Percentiles rank a stretch among this genome's conserved stretches.
phyloP scores from a whole-genome alignment of 2,888 invertebrate species.

The Aelia acuminata region DNA sequence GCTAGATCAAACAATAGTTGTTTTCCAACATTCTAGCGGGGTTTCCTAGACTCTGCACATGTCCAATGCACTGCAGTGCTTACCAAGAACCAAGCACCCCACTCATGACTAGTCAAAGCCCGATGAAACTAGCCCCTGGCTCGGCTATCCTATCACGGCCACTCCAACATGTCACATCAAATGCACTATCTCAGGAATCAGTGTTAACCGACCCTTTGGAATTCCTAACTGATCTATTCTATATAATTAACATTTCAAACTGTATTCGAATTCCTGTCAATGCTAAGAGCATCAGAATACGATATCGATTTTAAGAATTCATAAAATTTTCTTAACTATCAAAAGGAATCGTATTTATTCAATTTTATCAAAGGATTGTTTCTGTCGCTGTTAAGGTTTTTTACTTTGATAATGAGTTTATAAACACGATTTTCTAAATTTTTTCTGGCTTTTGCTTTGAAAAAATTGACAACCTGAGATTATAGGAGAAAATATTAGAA shows the following conservation, averaged over 20 bases:
- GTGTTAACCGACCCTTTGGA: not conserved
- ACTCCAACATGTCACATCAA: conserved; percentile 35
- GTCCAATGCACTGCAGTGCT: conserved; percentile 29
- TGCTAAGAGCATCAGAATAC: too few relatives aligned
- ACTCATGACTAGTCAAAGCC: conserved; percentile 43
- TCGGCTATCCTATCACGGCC: conserved; percentile 21
- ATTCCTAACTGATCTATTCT: not conserved
- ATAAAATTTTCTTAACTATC: too few relatives aligned
- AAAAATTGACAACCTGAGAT: too few relatives aligned
- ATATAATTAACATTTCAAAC: not conserved
- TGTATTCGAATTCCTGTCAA: not conserved
- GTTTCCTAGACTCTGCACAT: not conserved
- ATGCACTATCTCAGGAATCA: conserved; percentile 3
- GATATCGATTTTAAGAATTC: too few relatives aligned
- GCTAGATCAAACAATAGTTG: not conserved
- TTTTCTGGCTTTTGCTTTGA: too few relatives aligned
- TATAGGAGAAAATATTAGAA: too few relatives aligned
- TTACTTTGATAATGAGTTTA: too few relatives aligned
- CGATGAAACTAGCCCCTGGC: conserved; percentile 16
- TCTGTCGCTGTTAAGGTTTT: too few relatives aligned
- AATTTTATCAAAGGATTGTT: too few relatives aligned
- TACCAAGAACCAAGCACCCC: not conserved
- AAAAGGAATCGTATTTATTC: too few relatives aligned
- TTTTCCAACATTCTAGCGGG: not conserved
- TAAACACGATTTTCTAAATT: too few relatives aligned